Conservation (phyloP, 2,888 invertebrate genomes). For the Macrosoma leucophasiata region DNA sequence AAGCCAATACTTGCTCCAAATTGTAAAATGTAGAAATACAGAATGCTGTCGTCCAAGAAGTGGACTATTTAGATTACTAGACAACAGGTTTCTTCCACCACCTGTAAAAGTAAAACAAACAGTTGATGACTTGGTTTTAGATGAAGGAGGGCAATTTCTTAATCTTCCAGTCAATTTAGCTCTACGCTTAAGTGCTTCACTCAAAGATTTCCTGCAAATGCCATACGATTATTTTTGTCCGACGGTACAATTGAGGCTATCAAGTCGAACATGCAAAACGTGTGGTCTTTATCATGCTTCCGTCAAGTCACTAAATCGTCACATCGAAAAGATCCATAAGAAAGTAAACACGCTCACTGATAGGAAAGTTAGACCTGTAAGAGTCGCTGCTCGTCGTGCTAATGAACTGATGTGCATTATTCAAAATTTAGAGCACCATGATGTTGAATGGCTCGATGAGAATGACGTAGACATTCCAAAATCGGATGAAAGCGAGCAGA, state of each 20-base stretch:
- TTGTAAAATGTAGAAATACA: constrained; percentile 22
- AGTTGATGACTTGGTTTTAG: constrained; percentile 24
- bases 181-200: constrained; percentile 25
- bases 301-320: constrained; percentile 32
- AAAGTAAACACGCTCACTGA: too few species aligned
- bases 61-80: constrained; percentile 16
- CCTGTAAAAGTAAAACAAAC: constrained; percentile 20
- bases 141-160: constrained; percentile 24
- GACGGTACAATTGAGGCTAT: constrained; percentile 29
- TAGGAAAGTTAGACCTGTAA: too few species aligned
- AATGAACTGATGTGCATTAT: constrained; percentile 27
- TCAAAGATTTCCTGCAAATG: constrained; percentile 28
- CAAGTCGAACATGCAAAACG: constrained; percentile 31
- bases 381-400: constrained; percentile 28
- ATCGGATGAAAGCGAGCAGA: constrained; percentile 28
- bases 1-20: constrained; percentile 25
- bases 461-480: constrained; percentile 27
- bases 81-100: constrained; percentile 22
- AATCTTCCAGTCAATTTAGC: constrained; percentile 30
- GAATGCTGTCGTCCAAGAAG: constrained; percentile 27
- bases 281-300: constrained; percentile 30
- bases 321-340: constrained; percentile 31
- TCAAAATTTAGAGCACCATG: constrained; percentile 29
- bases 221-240: constrained; percentile 27
- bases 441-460: constrained; percentile 31